phyloP scores from a whole-genome alignment of 2,888 invertebrate genomes.

The Cheilosia impressa region DNA sequence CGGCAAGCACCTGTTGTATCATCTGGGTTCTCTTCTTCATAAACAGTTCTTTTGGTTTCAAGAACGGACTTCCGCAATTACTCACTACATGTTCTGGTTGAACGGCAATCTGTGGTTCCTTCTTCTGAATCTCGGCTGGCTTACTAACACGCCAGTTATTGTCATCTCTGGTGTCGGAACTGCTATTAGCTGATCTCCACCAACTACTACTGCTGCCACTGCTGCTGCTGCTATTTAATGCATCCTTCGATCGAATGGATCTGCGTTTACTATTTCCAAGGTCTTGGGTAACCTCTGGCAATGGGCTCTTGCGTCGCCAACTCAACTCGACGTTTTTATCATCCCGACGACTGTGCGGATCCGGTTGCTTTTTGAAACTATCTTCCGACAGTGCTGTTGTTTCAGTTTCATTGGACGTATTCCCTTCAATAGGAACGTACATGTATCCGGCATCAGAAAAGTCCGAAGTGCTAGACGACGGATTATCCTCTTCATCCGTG shows the following conservation, averaged over 20 bases:
- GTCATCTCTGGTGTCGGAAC: slow-evolving; percentile 1
- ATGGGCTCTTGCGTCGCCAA: slow-evolving; percentile 18
- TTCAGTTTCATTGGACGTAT: slow-evolving; percentile 14
- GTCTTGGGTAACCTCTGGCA: background rate
- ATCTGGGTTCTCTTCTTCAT: slow-evolving; percentile 47
- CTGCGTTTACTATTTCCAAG: background rate
- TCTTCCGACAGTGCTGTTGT: slow-evolving; percentile 7
- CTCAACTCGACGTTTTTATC: background rate
- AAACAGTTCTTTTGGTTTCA: slow-evolving; percentile 59
- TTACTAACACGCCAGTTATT: slow-evolving; percentile 35
- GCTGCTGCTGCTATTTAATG: background rate
- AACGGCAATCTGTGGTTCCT: background rate
- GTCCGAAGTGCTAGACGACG: slow-evolving; percentile 15
- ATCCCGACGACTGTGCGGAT: background rate
- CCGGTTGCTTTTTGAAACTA: background rate
- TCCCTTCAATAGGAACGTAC: slow-evolving; percentile 39
- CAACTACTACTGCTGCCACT: slow-evolving; percentile 10
- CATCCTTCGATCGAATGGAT: background rate
- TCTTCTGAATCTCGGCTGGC: background rate
- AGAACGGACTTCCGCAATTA: slow-evolving; percentile 29
- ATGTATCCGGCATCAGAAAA: slow-evolving; percentile 14
- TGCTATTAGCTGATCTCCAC: slow-evolving; percentile 13
- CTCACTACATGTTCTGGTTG: slow-evolving; percentile 3
- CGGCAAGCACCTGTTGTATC: slow-evolving; percentile 59
- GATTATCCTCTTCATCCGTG: slow-evolving; percentile 16